Evolutionary conservation across 2,113 vertebrate genomes (phyloP), one percentile per base, ranked within the genome.

Genomic region (Planiliza haematocheilus): DNA sequence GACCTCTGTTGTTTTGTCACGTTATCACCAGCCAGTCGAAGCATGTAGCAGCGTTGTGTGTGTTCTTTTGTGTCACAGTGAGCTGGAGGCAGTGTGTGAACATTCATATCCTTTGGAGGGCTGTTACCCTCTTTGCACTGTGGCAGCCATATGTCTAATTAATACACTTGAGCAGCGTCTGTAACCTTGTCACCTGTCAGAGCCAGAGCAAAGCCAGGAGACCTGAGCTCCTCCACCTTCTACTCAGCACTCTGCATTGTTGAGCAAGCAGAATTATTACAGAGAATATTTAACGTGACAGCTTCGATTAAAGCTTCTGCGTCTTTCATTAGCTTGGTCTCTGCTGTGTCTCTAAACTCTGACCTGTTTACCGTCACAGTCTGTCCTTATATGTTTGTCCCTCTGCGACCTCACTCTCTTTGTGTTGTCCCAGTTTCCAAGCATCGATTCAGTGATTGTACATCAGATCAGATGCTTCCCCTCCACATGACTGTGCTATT

Each of bases 371-470:
- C 30, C 57, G 45, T 49, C 45, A 51, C 50, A 79, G 55, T 72
- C 49, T 66, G 17, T 49, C 0, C 4, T 62, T 7, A 7, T 7
- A 7, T n/a, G 30, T 61, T 18, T 38, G 10, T 46, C 53, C 8
- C 7, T 11, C 30, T 5, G 21, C n/a, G 30, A 10, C 55, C 36
- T 30, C 24, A 2, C 34, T 37, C 58, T 37, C 34, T 73, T 20
- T 43, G 18, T 39, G 45, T 48, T 59, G 80, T 57, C 81, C 80
- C 72, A 85, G 64, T 89, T 93, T 87, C 77, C 83, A 82, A 39
- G 36, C n/a, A 92, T 91, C 4, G 82, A 93, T 82, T 24, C 36
- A 7, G 39, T 14, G 20, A 61, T 48, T 77, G 69, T 45, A 45
- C 71, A 10, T 77, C 53, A 75, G 66, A 82, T 82, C 69, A 67